These are phyloP conservation scores for Diarsia mendica DNA, from an alignment of 2,888 invertebrate genomes.

Conservation along the genomic window DNA sequence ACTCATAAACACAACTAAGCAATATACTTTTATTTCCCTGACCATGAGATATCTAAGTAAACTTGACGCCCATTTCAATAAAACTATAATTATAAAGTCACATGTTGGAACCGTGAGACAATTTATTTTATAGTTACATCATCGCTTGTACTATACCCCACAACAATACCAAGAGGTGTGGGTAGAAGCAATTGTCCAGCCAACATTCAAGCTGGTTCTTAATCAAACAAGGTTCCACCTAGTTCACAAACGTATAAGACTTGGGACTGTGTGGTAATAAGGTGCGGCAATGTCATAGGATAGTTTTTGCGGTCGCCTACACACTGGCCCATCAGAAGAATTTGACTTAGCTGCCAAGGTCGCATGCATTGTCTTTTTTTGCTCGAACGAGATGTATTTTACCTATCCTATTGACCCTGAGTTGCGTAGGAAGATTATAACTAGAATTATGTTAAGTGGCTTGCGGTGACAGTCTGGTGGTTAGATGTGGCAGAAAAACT, in stretches of 20 bases:
- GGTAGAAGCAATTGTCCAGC: slow-evolving; percentile 88
- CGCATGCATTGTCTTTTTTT: slow-evolving; percentile 87
- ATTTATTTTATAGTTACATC: slow-evolving; percentile 68
- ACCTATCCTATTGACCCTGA: slow-evolving; percentile 79
- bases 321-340: slow-evolving; percentile 85
- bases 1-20: slow-evolving; percentile 29
- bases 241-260: slow-evolving; percentile 40
- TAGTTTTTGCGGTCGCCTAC: slow-evolving; percentile 90
- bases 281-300: slow-evolving; percentile 86
- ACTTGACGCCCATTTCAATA: slow-evolving; percentile 62
- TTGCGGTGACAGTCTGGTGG: slow-evolving; percentile 49
- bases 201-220: slow-evolving; percentile 77
- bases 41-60: slow-evolving; percentile 61
- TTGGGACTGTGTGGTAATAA: slow-evolving; percentile 79
- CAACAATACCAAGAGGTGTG: slow-evolving; percentile 78
- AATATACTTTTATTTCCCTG: slow-evolving; percentile 54
- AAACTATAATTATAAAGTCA: slow-evolving; percentile 64
- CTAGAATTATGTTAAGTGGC: slow-evolving; percentile 68
- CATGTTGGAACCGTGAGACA: slow-evolving; percentile 60
- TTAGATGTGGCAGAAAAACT: slow-evolving; percentile 40
- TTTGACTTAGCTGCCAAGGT: slow-evolving; percentile 89
- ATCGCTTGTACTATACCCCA: slow-evolving; percentile 69
- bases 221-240: slow-evolving; percentile 80
- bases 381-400: slow-evolving; percentile 72
- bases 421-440: slow-evolving; percentile 67